Evolutionary conservation across 2,113 vertebrate species (phyloP), one percentile per base, ranked within the genome.

Genomic region (Anhinga anhinga): DNA sequence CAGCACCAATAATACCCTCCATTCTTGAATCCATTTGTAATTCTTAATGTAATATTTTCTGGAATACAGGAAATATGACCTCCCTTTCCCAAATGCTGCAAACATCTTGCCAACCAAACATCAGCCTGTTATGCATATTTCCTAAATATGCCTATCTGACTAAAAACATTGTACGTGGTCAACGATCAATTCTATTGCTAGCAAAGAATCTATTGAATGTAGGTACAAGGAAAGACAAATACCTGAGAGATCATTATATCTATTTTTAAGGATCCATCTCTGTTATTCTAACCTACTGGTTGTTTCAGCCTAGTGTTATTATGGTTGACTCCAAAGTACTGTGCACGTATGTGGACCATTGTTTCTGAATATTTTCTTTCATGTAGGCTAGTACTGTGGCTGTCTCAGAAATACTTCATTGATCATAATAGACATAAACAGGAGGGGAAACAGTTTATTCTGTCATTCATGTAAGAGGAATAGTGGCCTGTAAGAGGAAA

Each of bases 281-380:
- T 71, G 20, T n/a, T 83, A 10, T 40, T 71, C 34, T 42, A 26
- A 32, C 21, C 25, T 67, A 42, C 19, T 30, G 7, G 4, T 52
- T 61, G 32, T 80, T 88, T 77, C 21, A 66, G 42, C 32, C 58
- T 29, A 18, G 7, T n/a, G 42, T 38, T 88, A 0, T 0, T 56
- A 4, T 11, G 34, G 6, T 14, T 71, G 42, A 21, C 49, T 72
- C 36, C 16, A 50, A 55, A 30, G 36, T 21, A 26, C 13, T 4
- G 17, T 52, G 32, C 4, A 7, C 0, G 2, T 23, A 3, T 0
- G 0, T 4, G 11, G 22, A 8, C 19, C 42, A 15, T 7, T 34
- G 8, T 58, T 69, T 72, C 15, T 59, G 23, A 44, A 44, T 9
- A 25, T 3, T 17, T 59, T 62, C 40, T 49, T 25, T 7, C 9